Base-by-base conservation (phyloP, 2,888 invertebrate species). In the Drosophila sordidula region DNA sequence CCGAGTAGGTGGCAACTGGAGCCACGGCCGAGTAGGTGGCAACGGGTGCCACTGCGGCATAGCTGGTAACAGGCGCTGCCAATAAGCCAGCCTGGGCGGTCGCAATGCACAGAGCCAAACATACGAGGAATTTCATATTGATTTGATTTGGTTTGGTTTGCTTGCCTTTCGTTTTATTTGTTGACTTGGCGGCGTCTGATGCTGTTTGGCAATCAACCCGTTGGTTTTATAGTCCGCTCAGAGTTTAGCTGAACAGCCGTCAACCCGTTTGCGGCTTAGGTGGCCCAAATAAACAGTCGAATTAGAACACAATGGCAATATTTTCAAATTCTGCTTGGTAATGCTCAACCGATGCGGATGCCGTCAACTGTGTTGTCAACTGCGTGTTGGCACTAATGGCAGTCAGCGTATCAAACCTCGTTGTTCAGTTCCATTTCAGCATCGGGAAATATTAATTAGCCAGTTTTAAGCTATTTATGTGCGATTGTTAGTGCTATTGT, bases 101-200 rank as follows among this genome's bases (percentile, higher is more conserved):
- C 12, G 71, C 64, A 49, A 63, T 42, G 50, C 70, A 70, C 16
- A 70, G 36, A 25, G 55, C 44, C 44, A 73, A 63, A 56, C 51
- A 46, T 44, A 75, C 58, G 71, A 70, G 57, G 46, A 71, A 58
- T 71, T 74, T 74, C 74, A 74, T 74, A 55, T 76, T 71, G 72
- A 49, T 16, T 36, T 64, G 14, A 22, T 36, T 49, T 29, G 38
- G 22, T 49, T 44, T 26, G 39, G 39, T 42, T 69, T 38, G 38
- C 16, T 49, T 44, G 38, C 29, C n/a, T 36, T 51, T 16, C 5
- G n/a, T 25, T 18, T 42, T 12, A 25, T 32, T 51, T 38, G 34
- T 49, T 44, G 34, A 32, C 26, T 61, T 65, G 71, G 55, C 34
- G 16, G 42, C 42, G 29, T 64, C 63, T 64, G 65, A 65, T 65